phyloP scores from a whole-genome alignment of 37 sponge, comb jelly and placozoan genomes.

The Chondrosia reniformis region DNA sequence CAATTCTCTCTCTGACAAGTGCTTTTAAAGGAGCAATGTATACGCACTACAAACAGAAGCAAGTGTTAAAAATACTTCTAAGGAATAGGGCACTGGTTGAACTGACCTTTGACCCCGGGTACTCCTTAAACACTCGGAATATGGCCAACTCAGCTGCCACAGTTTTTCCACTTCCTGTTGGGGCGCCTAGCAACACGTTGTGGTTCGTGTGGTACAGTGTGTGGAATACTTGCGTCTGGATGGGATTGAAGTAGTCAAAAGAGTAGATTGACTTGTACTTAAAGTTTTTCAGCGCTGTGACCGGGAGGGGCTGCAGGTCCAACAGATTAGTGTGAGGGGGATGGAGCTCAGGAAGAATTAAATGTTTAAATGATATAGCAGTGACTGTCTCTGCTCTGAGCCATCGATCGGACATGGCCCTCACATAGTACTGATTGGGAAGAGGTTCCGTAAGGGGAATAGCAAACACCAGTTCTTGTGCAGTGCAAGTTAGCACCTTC shows the following conservation, averaged over 20 bases:
- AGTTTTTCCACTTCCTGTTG: slow-evolving; percentile 98
- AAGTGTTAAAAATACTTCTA: background rate
- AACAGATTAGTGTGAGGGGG: slow-evolving; percentile 97
- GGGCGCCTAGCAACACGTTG: slow-evolving; percentile 92
- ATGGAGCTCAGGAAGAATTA: slow-evolving; percentile 92
- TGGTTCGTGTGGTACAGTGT: slow-evolving; percentile 91
- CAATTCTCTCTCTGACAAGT: slow-evolving; percentile 90
- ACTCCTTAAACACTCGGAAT: slow-evolving; percentile 82
- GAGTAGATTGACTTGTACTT: slow-evolving; percentile 59
- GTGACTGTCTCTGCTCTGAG: slow-evolving; percentile 77
- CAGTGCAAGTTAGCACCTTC: slow-evolving; percentile 63
- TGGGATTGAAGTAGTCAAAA: slow-evolving; percentile 93
- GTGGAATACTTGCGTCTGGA: slow-evolving; percentile 97
- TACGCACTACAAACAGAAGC: slow-evolving; percentile 51
- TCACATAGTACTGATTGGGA: slow-evolving; percentile 82
- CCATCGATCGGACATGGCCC: slow-evolving; percentile 92
- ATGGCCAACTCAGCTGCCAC: slow-evolving; percentile 99
- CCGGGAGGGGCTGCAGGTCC: slow-evolving; percentile 91
- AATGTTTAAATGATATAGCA: slow-evolving; percentile 83
- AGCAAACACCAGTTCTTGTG: slow-evolving; percentile 85
- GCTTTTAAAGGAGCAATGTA: slow-evolving; percentile 99
- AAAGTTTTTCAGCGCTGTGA: slow-evolving; percentile 66
- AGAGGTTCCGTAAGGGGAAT: slow-evolving; percentile 92
- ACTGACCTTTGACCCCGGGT: slow-evolving; percentile 76
- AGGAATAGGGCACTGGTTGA: no score